Conservation (phyloP, 2,113 vertebrate genomes). For the Pionites leucogaster region DNA sequence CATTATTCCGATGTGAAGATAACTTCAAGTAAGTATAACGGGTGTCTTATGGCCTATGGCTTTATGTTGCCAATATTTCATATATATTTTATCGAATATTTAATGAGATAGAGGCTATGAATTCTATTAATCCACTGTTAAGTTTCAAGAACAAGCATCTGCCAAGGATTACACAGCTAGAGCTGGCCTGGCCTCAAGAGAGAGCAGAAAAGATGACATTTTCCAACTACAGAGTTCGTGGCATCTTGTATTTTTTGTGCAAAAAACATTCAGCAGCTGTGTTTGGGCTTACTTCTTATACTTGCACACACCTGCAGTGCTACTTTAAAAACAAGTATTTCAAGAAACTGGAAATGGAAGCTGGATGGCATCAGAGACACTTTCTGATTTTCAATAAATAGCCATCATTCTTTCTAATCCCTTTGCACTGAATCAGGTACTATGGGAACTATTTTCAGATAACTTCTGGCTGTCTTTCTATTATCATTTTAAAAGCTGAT, state of each 20-base stretch:
- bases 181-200: neutral
- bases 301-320: neutral
- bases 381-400: neutral
- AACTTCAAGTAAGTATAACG: neutral
- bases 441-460: neutral
- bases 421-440: neutral
- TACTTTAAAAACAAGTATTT: neutral
- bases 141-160: neutral
- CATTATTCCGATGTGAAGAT: neutral
- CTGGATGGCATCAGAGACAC: neutral
- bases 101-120: neutral
- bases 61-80: neutral
- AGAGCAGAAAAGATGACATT: neutral
- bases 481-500: neutral
- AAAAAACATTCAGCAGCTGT: neutral
- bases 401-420: neutral
- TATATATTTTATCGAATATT: neutral
- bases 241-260: neutral
- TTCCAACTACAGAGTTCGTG: neutral
- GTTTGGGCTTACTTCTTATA: neutral
- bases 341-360: neutral
- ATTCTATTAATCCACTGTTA: neutral
- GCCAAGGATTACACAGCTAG: neutral
- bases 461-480: neutral
- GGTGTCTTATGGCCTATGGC: neutral